phyloP scores from a whole-genome alignment of 2,888 invertebrate species.

The Chirona hameri region DNA sequence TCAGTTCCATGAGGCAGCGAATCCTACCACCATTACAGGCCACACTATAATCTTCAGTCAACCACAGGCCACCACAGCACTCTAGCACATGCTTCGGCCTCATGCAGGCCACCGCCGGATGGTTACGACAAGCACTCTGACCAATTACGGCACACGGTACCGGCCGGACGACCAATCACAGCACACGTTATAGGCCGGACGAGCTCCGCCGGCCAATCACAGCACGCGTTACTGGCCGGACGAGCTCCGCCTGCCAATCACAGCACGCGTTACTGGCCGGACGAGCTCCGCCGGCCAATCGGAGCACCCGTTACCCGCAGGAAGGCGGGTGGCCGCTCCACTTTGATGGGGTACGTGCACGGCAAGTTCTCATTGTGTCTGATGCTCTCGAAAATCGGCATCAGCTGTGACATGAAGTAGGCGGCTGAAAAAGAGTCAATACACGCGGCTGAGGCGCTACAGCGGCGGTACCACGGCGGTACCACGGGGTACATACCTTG shows the following conservation, averaged over 20 bases:
- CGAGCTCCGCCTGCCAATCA: neutral
- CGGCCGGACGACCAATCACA: neutral
- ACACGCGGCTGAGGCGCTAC: slow-evolving; percentile 7
- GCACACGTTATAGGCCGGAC: neutral
- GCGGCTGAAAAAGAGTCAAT: slow-evolving; percentile 51
- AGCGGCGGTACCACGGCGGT: neutral
- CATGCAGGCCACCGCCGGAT: too few relatives aligned
- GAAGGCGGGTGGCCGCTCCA: slow-evolving; percentile 3
- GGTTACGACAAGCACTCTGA: too few relatives aligned
- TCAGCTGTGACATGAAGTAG: slow-evolving; percentile 92
- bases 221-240: neutral
- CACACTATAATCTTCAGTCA: too few relatives aligned
- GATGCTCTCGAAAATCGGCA: slow-evolving; percentile 91
- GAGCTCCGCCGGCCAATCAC: neutral
- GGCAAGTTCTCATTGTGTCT: slow-evolving; percentile 55
- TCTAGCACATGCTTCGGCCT: too few relatives aligned
- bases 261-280: neutral
- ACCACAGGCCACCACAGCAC: too few relatives aligned
- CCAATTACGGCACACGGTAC: neutral
- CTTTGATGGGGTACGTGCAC: neutral
- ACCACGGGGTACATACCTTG: slow-evolving; percentile 66
- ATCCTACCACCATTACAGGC: too few relatives aligned
- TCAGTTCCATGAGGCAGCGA: too few relatives aligned
- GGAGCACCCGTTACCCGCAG: neutral
- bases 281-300: neutral